Evolutionary conservation across 1,140 invertebrate species (phyloP), one percentile per base, ranked within the genome.

Genomic region (Magallana ariakensis): DNA sequence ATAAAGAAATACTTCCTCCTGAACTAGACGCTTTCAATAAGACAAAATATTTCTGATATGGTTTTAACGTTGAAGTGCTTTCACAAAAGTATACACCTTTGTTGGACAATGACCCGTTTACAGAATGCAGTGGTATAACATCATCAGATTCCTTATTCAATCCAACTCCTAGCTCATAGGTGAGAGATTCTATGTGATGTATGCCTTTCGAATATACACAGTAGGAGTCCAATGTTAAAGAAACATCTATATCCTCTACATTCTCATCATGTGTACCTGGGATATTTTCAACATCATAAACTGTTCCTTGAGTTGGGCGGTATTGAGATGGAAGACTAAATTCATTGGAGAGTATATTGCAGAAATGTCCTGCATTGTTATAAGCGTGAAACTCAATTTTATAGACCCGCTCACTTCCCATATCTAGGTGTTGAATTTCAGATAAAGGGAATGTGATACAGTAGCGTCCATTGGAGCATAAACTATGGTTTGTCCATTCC

Each of bases 1-100:
- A 83, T 1, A 70, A 54, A 9, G 10, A n/a, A 13, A 57, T 85
- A 54, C 57, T 75, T 46, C 83, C 83, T 33, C 56, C 70, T 9
- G 75, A 60, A 82, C 56, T 85, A 46, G 53, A 82, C 0, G 26
- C 85, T 54, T 22, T 84, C 26, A 85, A 22, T 7, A 84, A 87
- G 5, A 60, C 66, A 57, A 54, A 85, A 80, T 86, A 62, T 10
- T 84, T 22, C 11, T 75, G 53, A 19, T 66, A 55, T 16, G 53
- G 22, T 33, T 19, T 3, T 13, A 75, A 26, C 5, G 13, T 75
- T 46, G 66, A 26, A 9, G 66, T 75, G 22, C 1, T 13, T 22
- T 75, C 66, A 75, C 66, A 75, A 4, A 75, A 11, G 19, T 33
- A 2, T 0, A 11, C 22, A 1, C 10, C 19, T 75, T 33, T 13